These are phyloP conservation scores for Spatulosminthurus flaviceps DNA, from an alignment of 2,888 invertebrate species.

Conservation along the genomic window DNA sequence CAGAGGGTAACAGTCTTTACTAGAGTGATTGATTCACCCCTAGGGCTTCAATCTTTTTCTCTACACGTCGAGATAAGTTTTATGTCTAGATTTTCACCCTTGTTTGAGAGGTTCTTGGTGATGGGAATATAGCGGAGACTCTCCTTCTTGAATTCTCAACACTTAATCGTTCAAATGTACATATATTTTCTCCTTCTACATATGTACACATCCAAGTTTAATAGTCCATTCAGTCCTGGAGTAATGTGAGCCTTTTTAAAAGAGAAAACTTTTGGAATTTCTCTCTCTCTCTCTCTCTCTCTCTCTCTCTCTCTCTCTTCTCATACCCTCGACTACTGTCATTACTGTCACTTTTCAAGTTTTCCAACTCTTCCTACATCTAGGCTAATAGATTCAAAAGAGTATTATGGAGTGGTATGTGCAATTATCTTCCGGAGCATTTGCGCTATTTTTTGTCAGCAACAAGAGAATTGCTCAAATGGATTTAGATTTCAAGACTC, in stretches of 20 bases:
- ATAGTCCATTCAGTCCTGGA: background rate
- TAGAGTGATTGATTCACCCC: slow-evolving; percentile 47
- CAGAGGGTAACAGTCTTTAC: slow-evolving; percentile 30
- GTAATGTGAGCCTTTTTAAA: slow-evolving; percentile 24
- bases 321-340: slow-evolving; percentile 10
- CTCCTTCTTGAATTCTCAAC: background rate
- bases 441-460: background rate
- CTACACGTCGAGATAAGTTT: slow-evolving; percentile 22
- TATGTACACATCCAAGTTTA: background rate
- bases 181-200: too few relatives aligned
- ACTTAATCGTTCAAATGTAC: background rate
- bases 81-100: slow-evolving; percentile 28
- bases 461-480: slow-evolving; percentile 6
- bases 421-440: slow-evolving; percentile 23
- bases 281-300: slow-evolving; percentile 21
- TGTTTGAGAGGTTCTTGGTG: background rate
- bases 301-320: slow-evolving; percentile 18
- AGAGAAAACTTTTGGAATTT: slow-evolving; percentile 11
- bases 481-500: slow-evolving; percentile 4
- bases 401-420: slow-evolving; percentile 8
- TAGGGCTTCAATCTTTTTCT: slow-evolving; percentile 44
- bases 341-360: slow-evolving; percentile 35
- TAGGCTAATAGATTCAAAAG: slow-evolving; percentile 31
- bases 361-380: slow-evolving; percentile 30
- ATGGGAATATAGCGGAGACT: background rate